These are phyloP conservation scores for Portunus trituberculatus DNA, from an alignment of 1,140 invertebrate genomes.

Conservation along the genomic window DNA sequence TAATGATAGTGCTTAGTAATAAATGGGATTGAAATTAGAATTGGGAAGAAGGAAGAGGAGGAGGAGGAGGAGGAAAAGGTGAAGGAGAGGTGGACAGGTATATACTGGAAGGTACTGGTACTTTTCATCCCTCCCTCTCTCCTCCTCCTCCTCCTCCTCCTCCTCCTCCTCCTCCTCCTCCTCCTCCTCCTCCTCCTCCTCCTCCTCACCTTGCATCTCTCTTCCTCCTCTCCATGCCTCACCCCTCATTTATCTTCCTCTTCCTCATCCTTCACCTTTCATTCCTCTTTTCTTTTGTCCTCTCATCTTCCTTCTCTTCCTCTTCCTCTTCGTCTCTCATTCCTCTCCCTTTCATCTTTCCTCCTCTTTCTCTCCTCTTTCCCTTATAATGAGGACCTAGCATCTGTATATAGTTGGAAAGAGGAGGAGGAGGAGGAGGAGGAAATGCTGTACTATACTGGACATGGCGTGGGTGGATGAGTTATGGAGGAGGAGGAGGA, in stretches of 20 bases:
- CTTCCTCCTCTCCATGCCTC: not conserved
- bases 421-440: too few species aligned
- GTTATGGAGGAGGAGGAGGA: not conserved
- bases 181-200: not conserved
- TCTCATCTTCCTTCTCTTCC: not conserved
- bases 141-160: not conserved
- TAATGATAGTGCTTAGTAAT: too few species aligned
- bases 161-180: not conserved
- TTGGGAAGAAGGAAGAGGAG: too few species aligned
- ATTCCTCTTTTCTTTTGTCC: not conserved
- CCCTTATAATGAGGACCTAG: not conserved
- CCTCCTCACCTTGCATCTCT: not conserved
- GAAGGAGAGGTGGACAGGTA: slow-evolving; percentile 5
- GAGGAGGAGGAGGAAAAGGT: not conserved
- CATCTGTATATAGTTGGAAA: not conserved
- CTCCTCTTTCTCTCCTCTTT: not conserved
- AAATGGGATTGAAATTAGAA: too few species aligned
- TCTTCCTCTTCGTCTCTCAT: not conserved
- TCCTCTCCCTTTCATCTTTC: not conserved
- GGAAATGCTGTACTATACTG: not conserved
- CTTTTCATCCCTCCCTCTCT: too few species aligned
- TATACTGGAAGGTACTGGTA: not conserved
- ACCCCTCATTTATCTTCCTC: not conserved
- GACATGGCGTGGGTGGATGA: not conserved
- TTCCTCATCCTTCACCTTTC: not conserved